phyloP scores from a whole-genome alignment of 1,140 invertebrate genomes.

The Pseudoatta argentina region DNA sequence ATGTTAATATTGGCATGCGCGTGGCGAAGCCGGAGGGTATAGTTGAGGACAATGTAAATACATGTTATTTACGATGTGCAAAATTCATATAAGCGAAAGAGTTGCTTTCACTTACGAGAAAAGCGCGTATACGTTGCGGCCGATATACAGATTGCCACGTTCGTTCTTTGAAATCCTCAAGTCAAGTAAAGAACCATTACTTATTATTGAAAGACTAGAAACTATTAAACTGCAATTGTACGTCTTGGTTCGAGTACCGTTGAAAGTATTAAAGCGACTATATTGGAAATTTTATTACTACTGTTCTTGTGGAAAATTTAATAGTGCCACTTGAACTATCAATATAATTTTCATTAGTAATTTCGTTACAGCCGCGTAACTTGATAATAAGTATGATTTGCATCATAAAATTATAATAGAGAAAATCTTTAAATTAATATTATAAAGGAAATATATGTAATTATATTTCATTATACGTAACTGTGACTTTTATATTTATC shows the following conservation, averaged over 20 bases:
- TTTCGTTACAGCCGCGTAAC: not conserved
- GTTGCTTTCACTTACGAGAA: not conserved
- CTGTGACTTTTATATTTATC: not conserved
- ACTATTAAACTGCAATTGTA: conserved; percentile 31
- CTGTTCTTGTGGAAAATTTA: conserved; percentile 41
- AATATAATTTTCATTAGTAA: conserved; percentile 25
- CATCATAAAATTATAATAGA: not conserved
- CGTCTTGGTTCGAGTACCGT: conserved; percentile 31
- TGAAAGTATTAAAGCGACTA: conserved; percentile 43
- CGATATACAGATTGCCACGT: not conserved
- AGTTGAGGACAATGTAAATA: conserved; percentile 6
- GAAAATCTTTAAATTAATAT: not conserved
- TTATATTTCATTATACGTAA: not conserved
- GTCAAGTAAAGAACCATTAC: not conserved
- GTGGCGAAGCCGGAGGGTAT: not conserved
- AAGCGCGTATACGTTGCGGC: not conserved
- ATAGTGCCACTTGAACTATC: conserved; percentile 9
- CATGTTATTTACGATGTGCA: conserved; percentile 1
- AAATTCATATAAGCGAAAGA: conserved; percentile 27
- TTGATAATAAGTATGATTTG: conserved; percentile 2
- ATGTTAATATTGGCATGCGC: conserved; percentile 24
- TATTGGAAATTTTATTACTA: conserved; percentile 40
- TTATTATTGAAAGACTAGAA: conserved; percentile 18
- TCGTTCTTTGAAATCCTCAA: not conserved
- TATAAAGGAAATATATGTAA: not conserved